These are phyloP conservation scores for Cantharis rufa DNA, from an alignment of 2,888 invertebrate genomes.

Conservation along the genomic window DNA sequence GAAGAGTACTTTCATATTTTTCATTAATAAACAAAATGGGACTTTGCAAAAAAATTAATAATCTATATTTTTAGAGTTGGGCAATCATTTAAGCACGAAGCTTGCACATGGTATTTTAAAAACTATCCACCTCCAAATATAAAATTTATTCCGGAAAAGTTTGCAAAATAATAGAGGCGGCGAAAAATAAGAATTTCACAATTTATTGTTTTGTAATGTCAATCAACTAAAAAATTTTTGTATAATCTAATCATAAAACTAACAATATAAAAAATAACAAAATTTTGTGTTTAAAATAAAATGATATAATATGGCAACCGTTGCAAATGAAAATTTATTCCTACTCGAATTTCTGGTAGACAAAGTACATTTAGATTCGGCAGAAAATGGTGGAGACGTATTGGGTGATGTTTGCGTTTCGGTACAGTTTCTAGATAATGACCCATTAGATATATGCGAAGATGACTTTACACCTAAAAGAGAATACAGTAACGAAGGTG, in stretches of 20 bases:
- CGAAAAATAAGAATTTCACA: not conserved
- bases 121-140: conserved; percentile 60
- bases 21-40: not conserved
- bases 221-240: conserved; percentile 13
- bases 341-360: conserved; percentile 71
- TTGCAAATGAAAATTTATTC: conserved; percentile 63
- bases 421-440: conserved; percentile 63
- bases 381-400: conserved; percentile 51
- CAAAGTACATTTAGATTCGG: conserved; percentile 46
- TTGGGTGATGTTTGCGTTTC: conserved; percentile 63
- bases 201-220: conserved; percentile 15
- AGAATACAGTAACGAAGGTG: conserved; percentile 46
- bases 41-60: not conserved
- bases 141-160: conserved; percentile 36
- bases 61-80: conserved; percentile 56
- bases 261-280: conserved; percentile 6
- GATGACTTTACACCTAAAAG: conserved; percentile 57
- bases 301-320: conserved; percentile 49
- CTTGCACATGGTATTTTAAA: conserved; percentile 62
- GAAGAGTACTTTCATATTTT: too few species aligned
- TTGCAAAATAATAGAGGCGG: conserved; percentile 19
- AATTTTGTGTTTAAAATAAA: conserved; percentile 8
- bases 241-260: conserved; percentile 5
- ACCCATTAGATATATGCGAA: conserved; percentile 65
- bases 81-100: conserved; percentile 60